These are phyloP conservation scores for Ctena decussata DNA, from an alignment of 2,888 invertebrate genomes.

Conservation along the genomic window DNA sequence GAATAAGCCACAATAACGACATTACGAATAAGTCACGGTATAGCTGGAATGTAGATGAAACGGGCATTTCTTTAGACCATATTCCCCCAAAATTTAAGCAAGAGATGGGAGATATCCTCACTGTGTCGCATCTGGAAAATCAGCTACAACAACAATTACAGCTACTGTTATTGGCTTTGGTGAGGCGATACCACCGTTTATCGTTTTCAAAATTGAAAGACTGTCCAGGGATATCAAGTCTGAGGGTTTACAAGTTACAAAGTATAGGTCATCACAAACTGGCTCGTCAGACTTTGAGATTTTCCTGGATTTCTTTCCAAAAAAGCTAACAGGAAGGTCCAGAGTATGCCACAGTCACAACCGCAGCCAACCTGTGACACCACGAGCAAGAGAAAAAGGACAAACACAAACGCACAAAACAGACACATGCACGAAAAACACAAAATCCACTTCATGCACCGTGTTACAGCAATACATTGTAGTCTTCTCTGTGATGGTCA, in stretches of 20 bases:
- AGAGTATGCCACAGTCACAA: too few relatives aligned
- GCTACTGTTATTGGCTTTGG: slow-evolving; percentile 49
- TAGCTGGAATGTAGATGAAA: slow-evolving; percentile 53
- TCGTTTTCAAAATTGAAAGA: slow-evolving; percentile 48
- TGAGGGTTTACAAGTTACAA: slow-evolving; percentile 8
- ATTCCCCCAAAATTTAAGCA: slow-evolving; percentile 45
- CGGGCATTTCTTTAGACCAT: slow-evolving; percentile 36
- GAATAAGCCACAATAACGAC: too few relatives aligned
- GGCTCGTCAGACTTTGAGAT: slow-evolving; percentile 25
- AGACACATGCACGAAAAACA: too few relatives aligned
- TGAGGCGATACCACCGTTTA: slow-evolving; percentile 44
- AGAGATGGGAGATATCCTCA: slow-evolving; percentile 34
- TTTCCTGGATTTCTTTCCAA: slow-evolving; percentile 44
- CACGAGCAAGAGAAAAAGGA: too few relatives aligned
- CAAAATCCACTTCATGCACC: slow-evolving; percentile 35
- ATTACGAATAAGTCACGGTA: too few relatives aligned
- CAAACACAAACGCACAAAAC: too few relatives aligned
- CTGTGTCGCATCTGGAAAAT: slow-evolving; percentile 11
- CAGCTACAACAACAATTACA: slow-evolving; percentile 28
- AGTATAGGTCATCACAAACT: background rate
- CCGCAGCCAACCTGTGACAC: too few relatives aligned
- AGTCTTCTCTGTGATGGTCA: slow-evolving; percentile 51
- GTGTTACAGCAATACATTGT: slow-evolving; percentile 33
- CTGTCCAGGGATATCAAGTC: slow-evolving; percentile 10
- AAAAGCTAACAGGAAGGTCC: too few relatives aligned